These are phyloP conservation scores for Palythoa heliodiscus DNA, from an alignment of 92 coral and sea anemone species.

Conservation along the genomic window DNA sequence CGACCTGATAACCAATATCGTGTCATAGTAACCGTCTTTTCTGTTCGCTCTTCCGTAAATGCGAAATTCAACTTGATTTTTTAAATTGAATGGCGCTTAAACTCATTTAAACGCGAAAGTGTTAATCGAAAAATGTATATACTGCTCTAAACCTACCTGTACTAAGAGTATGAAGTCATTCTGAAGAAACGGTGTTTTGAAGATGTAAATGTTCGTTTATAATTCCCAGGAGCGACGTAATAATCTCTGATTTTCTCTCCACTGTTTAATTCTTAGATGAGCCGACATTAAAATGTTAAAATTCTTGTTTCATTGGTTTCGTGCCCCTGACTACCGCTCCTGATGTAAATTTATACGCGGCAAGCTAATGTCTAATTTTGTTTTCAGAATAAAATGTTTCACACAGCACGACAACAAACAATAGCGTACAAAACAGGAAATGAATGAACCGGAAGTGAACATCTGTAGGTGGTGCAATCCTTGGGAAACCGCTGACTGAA, in stretches of 20 bases:
- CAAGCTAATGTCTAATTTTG: slow-evolving; percentile 28
- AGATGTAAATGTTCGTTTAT: neutral
- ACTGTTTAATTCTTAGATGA: neutral
- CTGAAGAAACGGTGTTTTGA: slow-evolving; percentile 4
- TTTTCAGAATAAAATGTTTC: slow-evolving; percentile 17
- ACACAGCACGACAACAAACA: slow-evolving; percentile 21
- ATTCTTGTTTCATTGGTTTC: slow-evolving; percentile 1
- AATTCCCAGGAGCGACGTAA: slow-evolving; percentile 16
- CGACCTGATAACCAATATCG: slow-evolving; percentile 27
- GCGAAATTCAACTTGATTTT: neutral
- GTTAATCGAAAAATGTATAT: neutral
- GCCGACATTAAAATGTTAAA: slow-evolving; percentile 3
- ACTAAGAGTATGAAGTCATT: slow-evolving; percentile 18
- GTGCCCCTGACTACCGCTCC: slow-evolving; percentile 36
- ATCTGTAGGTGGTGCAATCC: slow-evolving; percentile 14
- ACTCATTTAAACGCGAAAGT: neutral
- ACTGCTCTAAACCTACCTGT: slow-evolving; percentile 27
- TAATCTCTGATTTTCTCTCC: slow-evolving; percentile 2
- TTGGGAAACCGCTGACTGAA: slow-evolving; percentile 20
- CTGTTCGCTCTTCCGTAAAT: slow-evolving; percentile 4
- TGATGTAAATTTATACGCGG: slow-evolving; percentile 17
- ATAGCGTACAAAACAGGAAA: slow-evolving; percentile 18
- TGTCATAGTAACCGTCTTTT: slow-evolving; percentile 19
- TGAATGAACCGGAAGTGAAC: slow-evolving; percentile 36
- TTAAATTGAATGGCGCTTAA: neutral